Evolutionary conservation across 1,140 invertebrate genomes (phyloP), one percentile per base, ranked within the genome.

Genomic region (Adoxophyes honmai): DNA sequence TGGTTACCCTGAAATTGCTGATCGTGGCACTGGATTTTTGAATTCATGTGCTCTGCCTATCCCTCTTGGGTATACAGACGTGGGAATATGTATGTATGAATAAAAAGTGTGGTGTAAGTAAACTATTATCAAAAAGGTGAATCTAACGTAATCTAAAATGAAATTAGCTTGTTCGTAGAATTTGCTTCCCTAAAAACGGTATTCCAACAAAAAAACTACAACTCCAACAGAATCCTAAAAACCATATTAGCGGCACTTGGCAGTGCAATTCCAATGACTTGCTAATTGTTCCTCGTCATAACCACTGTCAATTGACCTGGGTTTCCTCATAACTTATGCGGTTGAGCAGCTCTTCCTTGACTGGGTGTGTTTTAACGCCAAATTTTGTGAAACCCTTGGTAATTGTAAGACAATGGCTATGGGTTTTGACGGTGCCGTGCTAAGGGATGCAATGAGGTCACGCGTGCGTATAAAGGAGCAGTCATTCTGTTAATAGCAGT

Each of bases 391-490:
- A 81, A 74, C 75, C 61, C 39, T 55, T 62, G 75, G 71, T 86
- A 86, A 86, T 86, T 86, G 73, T 60, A 73, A 82, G 73, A 86
- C 82, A 86, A 86, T 81, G 80, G 73, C 60, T 64, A 59, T 73
- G 73, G 65, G 66, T 63, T 69, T 81, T 79, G 78, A 75, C 75
- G 76, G 59, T 55, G 63, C 59, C 52, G 52, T 67, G 76, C 66
- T 66, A 80, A 79, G 68, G 69, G 60, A 57, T 57, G 68, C 71
- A 81, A 73, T 69, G 73, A 74, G 78, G 78, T 75, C 75, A 70
- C 57, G 42, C 42, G 42, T 48, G 42, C 6, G 9, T 18, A 48
- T 48, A 48, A 48, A 48, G 42, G 21, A 48, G 16, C 18, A 44
- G 21, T 28, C 21, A 28, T 28, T 2, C 21, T 3, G 21, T n/a